Evolutionary conservation across 2,113 vertebrate species (phyloP), one percentile per base, ranked within the genome.

Genomic region (Marmota flaviventris): DNA sequence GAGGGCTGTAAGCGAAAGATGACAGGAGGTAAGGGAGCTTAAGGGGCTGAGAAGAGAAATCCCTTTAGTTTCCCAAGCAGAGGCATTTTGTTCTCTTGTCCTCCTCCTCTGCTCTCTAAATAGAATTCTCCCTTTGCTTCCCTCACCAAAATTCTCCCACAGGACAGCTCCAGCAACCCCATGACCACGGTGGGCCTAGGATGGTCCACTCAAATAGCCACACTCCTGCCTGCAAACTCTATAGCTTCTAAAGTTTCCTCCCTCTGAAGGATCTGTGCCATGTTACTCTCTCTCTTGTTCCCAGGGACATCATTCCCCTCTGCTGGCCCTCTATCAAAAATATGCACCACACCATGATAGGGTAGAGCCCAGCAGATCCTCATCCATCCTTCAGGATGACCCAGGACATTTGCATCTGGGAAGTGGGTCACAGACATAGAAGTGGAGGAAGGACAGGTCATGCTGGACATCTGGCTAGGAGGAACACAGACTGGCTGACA

Each of bases 141-240:
- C 53, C 8, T 82, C 77, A 6, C 6, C 63, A 1, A 1, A 94
- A 92, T 24, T 58, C 75, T 5, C 91, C 45, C 25, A 3, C 20
- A 58, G 13, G 5, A 10, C 25, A 63, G 51, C 17, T 29, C 16
- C 39, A 89, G 51, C 32, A 85, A 75, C 0, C 25, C 17, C 45
- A 65, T 29, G 32, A 63, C 56, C 13, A 12, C 18, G 13, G 2
- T 0, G 4, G n/a, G 27, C 34, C 48, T 42, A 61, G 7, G 17
- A 29, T 39, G 18, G 10, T 12, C 63, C 20, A 85, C 72, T 2
- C 16, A 81, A 51, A 63, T 34, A 84, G 86, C 89, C 78, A 32
- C 75, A 18, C 1, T 2, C 3, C 0, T 27, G 0, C 4, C 32
- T 48, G 39, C 67, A 32, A 16, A 14, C 0, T 8, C 42, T 42